A percentile compares a stretch with the other conserved stretches of the same genome.
Evolutionary conservation across 2,888 invertebrate species (phyloP).

Genomic region (Hemistola chrysoprasaria): DNA sequence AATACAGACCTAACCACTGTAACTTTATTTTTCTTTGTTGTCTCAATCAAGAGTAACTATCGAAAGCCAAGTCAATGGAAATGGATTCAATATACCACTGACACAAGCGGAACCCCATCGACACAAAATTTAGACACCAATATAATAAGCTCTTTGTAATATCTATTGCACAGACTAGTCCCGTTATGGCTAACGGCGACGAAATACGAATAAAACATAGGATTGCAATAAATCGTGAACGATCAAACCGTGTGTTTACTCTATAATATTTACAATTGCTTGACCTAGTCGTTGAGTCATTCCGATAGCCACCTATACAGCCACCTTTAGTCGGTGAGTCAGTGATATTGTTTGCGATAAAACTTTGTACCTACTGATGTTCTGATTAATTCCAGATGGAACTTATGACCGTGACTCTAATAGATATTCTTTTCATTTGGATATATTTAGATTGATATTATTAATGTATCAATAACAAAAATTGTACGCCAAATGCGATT

Average conservation of each 20-base stretch:
- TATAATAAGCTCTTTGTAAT: too few relatives aligned
- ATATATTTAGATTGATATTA: too few relatives aligned
- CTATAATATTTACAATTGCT: slow-evolving; percentile 41
- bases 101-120: too few relatives aligned
- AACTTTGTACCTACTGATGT: neutral
- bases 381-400: slow-evolving; percentile 12
- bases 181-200: slow-evolving; percentile 12
- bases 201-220: neutral
- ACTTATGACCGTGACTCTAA: neutral
- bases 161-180: neutral
- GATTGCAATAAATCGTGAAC: slow-evolving; percentile 32
- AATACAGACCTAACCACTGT: too few relatives aligned
- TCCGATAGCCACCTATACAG: slow-evolving; percentile 23
- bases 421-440: too few relatives aligned
- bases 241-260: slow-evolving; percentile 35
- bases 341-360: slow-evolving; percentile 25
- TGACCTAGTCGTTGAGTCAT: slow-evolving; percentile 45
- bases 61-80: too few relatives aligned
- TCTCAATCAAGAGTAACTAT: too few relatives aligned
- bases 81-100: too few relatives aligned
- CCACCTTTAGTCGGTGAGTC: slow-evolving; percentile 32
- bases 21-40: too few relatives aligned
- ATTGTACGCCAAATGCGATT: too few relatives aligned
- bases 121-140: too few relatives aligned
- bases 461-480: too few relatives aligned